Conservation (phyloP, 2,888 invertebrate genomes). For the Andrena haemorrhoa region DNA sequence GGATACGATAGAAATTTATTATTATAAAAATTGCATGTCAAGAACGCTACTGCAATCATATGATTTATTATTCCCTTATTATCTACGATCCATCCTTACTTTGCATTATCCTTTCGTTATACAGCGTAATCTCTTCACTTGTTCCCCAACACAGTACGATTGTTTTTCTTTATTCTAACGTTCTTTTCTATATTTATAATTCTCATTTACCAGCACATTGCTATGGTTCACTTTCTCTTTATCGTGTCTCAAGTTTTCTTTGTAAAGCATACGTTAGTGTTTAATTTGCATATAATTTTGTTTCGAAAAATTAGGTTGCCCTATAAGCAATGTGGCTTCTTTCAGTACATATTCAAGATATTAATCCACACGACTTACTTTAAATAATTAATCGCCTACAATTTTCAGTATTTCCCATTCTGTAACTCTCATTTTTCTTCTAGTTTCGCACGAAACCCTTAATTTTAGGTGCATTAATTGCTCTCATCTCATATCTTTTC, state of each 20-base stretch:
- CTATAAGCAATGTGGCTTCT: not conserved
- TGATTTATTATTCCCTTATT: not conserved
- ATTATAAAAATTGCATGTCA: slow-evolving; percentile 11
- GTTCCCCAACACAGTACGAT: not conserved
- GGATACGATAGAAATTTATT: slow-evolving; percentile 42
- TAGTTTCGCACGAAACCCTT: no score
- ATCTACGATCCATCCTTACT: not conserved
- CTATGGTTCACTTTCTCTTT: not conserved
- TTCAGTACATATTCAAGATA: not conserved
- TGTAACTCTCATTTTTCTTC: not conserved
- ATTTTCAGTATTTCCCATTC: no score
- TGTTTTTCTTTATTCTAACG: not conserved
- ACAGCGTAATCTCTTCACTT: not conserved
- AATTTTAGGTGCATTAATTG: no score
- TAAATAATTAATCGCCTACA: not conserved
- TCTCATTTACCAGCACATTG: not conserved
- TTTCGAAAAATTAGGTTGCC: not conserved
- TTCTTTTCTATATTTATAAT: not conserved
- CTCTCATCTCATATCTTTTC: no score
- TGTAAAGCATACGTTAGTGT: not conserved
- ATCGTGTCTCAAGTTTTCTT: not conserved
- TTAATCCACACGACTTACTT: not conserved
- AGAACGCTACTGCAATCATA: not conserved
- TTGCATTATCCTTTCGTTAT: not conserved
- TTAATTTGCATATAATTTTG: not conserved